Evolutionary conservation across 2,797 vertebrate genomes (phyloP).

Genomic region (Mallotus villosus): DNA sequence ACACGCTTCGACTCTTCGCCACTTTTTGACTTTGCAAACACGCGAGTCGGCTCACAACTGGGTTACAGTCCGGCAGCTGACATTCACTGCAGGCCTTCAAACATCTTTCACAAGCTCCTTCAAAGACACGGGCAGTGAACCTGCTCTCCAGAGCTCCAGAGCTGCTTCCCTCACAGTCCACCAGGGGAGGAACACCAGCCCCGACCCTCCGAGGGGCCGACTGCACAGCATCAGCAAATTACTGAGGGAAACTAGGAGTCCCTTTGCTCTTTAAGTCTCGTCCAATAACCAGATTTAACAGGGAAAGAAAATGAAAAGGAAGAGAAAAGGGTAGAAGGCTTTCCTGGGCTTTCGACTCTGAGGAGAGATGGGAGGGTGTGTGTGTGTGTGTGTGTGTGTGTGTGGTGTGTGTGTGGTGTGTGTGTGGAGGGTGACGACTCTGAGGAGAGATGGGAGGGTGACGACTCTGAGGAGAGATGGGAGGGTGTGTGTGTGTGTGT

Average conservation of each 20-base stretch:
- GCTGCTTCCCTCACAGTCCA: background rate
- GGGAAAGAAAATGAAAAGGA: background rate
- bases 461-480: no score
- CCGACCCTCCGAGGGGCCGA: background rate
- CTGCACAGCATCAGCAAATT: slow-evolving; percentile 7
- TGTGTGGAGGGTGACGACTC: no score
- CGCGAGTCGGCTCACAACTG: background rate
- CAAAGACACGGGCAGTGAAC: slow-evolving; percentile 7
- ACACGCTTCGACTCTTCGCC: background rate
- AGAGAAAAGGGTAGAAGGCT: background rate
- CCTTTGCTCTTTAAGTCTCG: slow-evolving; percentile 4
- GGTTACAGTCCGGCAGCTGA: background rate
- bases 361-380: background rate
- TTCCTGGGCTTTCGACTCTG: background rate
- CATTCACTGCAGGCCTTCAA: background rate
- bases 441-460: no score
- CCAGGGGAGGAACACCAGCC: background rate
- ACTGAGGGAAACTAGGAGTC: background rate
- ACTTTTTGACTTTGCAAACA: slow-evolving; percentile 8
- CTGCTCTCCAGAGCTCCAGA: background rate
- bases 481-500: no score
- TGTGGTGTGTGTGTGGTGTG: no score
- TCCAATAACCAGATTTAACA: background rate
- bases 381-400: no score
- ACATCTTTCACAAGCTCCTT: slow-evolving; percentile 5